These are phyloP conservation scores for Pontoporia blainvillei DNA, from an alignment of 2,113 vertebrate species.

Conservation along the genomic window DNA sequence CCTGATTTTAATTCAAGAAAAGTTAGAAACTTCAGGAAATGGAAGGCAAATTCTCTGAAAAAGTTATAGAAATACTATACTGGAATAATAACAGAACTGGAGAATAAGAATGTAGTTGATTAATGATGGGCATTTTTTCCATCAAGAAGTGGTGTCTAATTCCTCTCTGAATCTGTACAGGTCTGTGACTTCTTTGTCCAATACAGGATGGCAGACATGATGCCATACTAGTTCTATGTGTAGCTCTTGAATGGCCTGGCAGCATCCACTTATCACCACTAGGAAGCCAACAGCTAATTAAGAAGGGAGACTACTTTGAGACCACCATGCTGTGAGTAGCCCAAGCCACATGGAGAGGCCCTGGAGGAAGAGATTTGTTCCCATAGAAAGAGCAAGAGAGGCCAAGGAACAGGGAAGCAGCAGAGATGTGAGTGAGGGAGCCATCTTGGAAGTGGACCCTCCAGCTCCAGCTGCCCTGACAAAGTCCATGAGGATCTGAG, in stretches of 20 bases:
- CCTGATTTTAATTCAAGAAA: constrained; percentile 17
- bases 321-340: not conserved
- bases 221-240: not conserved
- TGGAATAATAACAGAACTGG: not conserved
- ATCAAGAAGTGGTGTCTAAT: not conserved
- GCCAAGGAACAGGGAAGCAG: not conserved
- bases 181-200: not conserved
- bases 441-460: not conserved
- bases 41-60: not conserved
- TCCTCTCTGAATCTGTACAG: not conserved
- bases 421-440: not conserved
- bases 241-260: not conserved
- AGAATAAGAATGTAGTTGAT: not conserved
- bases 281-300: not conserved
- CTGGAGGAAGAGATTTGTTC: not conserved
- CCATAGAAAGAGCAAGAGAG: not conserved
- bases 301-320: not conserved
- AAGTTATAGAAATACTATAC: not conserved
- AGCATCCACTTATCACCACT: not conserved
- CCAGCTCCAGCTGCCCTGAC: not conserved
- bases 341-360: not conserved
- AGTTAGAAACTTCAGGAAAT: not conserved
- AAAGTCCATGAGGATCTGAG: not conserved
- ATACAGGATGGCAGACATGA: not conserved
- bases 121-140: not conserved